Percentiles rank a stretch among this genome's conserved stretches.
phyloP scores from a whole-genome alignment of 2,113 vertebrate species.

The Macheiramphus alcinus region DNA sequence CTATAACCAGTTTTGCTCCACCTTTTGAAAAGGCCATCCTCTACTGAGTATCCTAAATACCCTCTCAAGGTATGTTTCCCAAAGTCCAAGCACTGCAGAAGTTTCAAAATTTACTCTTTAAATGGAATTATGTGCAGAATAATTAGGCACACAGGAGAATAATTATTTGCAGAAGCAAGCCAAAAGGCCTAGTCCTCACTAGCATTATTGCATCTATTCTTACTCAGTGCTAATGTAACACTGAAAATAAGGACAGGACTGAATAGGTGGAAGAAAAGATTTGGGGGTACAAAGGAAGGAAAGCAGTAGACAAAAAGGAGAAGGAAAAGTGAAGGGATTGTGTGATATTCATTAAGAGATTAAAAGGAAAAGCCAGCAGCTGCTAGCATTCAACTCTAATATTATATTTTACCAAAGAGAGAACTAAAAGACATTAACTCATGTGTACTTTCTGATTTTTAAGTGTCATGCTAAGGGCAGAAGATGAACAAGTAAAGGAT shows the following conservation, averaged over 20 bases:
- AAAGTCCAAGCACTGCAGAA: background rate
- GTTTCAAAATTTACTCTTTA: background rate
- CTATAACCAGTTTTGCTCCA: background rate
- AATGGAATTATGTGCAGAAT: background rate
- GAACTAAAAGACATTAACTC: slow-evolving; percentile 24
- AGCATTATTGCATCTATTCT: background rate
- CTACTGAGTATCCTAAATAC: background rate
- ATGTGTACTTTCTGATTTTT: slow-evolving; percentile 47
- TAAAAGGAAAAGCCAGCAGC: slow-evolving; percentile 1
- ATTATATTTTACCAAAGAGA: slow-evolving; percentile 14
- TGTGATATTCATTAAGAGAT: background rate
- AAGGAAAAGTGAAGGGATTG: background rate
- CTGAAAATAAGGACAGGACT: background rate
- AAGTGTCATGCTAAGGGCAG: slow-evolving; percentile 42
- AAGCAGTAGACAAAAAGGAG: background rate
- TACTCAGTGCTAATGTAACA: background rate
- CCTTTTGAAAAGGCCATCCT: background rate
- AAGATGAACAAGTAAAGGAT: slow-evolving; percentile 51
- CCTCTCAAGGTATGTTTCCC: background rate
- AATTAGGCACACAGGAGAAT: background rate
- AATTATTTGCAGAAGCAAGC: background rate
- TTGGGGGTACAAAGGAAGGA: background rate
- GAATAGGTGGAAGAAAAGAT: background rate
- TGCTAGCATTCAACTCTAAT: background rate
- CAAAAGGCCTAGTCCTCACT: background rate